Base-by-base conservation (phyloP, 2,113 vertebrate genomes). In the Eonycteris spelaea region DNA sequence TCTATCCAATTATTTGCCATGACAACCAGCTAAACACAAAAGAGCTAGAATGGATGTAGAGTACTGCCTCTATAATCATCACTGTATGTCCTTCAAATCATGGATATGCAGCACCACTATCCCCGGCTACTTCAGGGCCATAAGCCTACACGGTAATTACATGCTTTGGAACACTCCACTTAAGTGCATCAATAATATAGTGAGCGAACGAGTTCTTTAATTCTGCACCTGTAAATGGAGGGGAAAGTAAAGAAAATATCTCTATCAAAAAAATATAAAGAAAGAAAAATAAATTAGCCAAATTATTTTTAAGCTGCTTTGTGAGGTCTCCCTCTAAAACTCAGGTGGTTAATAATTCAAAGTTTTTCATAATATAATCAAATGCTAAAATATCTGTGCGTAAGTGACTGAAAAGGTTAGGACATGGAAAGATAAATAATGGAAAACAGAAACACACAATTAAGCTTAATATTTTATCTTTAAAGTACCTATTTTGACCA, bases 1-100 rank as follows among this genome's bases (percentile, higher is more conserved):
- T 99, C 99, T 99, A 99, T 99, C 99, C 99, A 99, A 99, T 99
- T 99, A 99, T 99, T 99, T 99, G 98, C 99, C 99, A 99, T 99
- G 99, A 99, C 99, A 99, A 99, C 99, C 97, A 99, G 98, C 98
- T 98, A 98, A 99, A 99, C 99, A 99, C 99, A 99, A 99, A 99
- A 99, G 99, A 98, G 98, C 97, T 98, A 97, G 98, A 98, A 99
- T 99, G 98, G 99, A 99, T 98, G 99, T 98, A 98, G 99, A 99
- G 99, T 97, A 98, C 98, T 98, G 98, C 98, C 99, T 99, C 99
- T 99, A 98, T 99, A 99, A 99, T 99, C 98, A 99, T 99, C 98
- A 98, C 98, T 98, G 98, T 99, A 97, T 98, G 98, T 99, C 99
- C 98, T 99, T 99, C 98, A 98, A 98, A 99, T 99, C 99, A 99